Base-by-base conservation (phyloP, 53 echinoderm and acorn worm genomes). In the Zoroaster sp. region DNA sequence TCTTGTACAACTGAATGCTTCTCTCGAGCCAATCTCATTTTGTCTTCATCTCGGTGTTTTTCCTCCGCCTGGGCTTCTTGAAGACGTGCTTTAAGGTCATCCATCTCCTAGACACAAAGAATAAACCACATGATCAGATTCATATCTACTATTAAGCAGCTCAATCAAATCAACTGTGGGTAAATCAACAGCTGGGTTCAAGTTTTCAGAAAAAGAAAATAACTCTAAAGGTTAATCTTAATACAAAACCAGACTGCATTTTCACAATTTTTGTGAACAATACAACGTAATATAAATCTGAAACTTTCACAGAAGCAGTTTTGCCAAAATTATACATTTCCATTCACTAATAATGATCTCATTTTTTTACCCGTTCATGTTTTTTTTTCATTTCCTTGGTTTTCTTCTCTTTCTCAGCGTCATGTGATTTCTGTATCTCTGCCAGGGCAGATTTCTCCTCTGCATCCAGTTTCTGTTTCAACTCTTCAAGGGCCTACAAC, bases 281-380 rank as follows among this genome's bases (percentile, higher is more conserved):
- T n/a, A n/a, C n/a, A n/a, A n/a, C n/a, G n/a, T n/a, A n/a, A n/a
- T n/a, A n/a, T n/a, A n/a, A n/a, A n/a, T n/a, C n/a, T n/a, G n/a
- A n/a, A n/a, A n/a, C n/a, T n/a, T n/a, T n/a, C n/a, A n/a, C n/a
- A n/a, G n/a, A n/a, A n/a, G n/a, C n/a, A n/a, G n/a, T n/a, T n/a
- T n/a, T n/a, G n/a, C n/a, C n/a, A n/a, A n/a, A n/a, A n/a, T n/a
- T n/a, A n/a, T n/a, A n/a, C n/a, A n/a, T n/a, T n/a, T n/a, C n/a
- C n/a, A n/a, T n/a, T n/a, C n/a, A n/a, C n/a, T n/a, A n/a, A n/a
- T n/a, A n/a, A n/a, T n/a, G n/a, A n/a, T n/a, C n/a, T n/a, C n/a
- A n/a, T n/a, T n/a, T n/a, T n/a, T n/a, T n/a, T 69, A 97, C 97
- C 93, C 97, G 44, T 42, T 94, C 59, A 87, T 97, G 97, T 87